phyloP scores from a whole-genome alignment of 2,888 invertebrate genomes.

The Agrochola litura region DNA sequence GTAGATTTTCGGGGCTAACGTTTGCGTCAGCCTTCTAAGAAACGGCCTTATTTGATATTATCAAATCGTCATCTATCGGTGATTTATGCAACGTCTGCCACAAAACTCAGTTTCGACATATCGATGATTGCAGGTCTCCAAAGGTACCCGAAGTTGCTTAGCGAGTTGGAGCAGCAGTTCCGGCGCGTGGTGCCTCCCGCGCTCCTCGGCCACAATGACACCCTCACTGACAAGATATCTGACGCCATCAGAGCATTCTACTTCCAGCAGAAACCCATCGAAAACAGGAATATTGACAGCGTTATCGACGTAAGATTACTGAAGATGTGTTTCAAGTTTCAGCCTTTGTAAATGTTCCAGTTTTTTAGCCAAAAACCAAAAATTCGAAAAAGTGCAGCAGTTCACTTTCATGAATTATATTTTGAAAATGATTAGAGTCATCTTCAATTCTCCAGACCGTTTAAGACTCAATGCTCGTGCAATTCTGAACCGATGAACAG shows the following conservation, averaged over 20 bases:
- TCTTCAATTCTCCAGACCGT: neutral
- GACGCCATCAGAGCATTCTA: slow-evolving; percentile 90
- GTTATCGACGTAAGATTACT: slow-evolving; percentile 87
- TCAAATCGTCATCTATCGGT: neutral
- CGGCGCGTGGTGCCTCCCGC: slow-evolving; percentile 90
- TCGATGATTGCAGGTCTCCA: slow-evolving; percentile 86
- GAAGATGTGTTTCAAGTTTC: neutral
- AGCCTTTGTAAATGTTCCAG: neutral
- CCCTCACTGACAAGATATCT: slow-evolving; percentile 76
- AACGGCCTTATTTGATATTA: neutral
- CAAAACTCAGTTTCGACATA: slow-evolving; percentile 1
- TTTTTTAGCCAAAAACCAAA: neutral
- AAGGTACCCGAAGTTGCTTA: slow-evolving; percentile 90
- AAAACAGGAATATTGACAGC: slow-evolving; percentile 89
- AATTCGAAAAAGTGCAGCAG: neutral
- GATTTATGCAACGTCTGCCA: neutral
- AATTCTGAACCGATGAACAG: neutral
- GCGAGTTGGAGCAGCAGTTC: slow-evolving; percentile 90
- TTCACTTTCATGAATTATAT: no score
- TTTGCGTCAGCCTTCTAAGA: neutral
- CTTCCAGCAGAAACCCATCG: slow-evolving; percentile 89
- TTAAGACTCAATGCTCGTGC: neutral
- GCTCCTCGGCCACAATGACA: slow-evolving; percentile 81
- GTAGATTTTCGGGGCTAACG: neutral
- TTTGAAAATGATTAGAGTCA: neutral